Percentiles rank a stretch among this genome's conserved stretches.
phyloP scores from a whole-genome alignment of 2,113 vertebrate species.

The Malurus alboscapulatus region DNA sequence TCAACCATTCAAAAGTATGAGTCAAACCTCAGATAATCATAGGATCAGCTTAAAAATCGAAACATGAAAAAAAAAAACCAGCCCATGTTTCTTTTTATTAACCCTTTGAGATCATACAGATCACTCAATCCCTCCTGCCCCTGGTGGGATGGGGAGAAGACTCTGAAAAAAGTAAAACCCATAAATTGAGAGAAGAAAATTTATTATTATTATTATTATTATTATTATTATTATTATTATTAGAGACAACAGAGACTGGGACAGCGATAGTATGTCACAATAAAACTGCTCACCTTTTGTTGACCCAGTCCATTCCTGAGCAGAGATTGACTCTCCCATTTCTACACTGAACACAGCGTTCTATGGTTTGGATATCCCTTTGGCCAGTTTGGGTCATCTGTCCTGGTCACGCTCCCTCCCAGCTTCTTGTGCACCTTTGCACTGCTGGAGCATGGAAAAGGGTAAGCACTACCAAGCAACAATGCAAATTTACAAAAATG shows the following conservation, averaged over 20 bases:
- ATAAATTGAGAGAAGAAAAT: neutral
- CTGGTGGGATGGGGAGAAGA: neutral
- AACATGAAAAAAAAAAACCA: neutral
- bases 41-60: neutral
- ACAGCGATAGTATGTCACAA: neutral
- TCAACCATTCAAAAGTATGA: neutral
- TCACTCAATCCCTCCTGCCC: neutral
- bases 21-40: neutral
- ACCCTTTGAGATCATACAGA: neutral
- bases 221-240: too few relatives aligned
- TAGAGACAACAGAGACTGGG: neutral
- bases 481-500: neutral
- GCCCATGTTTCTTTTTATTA: neutral
- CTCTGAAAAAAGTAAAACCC: neutral
- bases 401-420: neutral
- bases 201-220: too few relatives aligned
- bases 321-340: neutral
- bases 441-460: neutral
- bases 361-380: neutral
- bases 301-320: neutral
- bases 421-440: neutral
- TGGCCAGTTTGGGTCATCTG: neutral
- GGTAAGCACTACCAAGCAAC: neutral
- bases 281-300: fast-evolving
- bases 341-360: neutral